phyloP scores from a whole-genome alignment of 2,797 vertebrate species.

The Lepilemur septentrionalis region DNA sequence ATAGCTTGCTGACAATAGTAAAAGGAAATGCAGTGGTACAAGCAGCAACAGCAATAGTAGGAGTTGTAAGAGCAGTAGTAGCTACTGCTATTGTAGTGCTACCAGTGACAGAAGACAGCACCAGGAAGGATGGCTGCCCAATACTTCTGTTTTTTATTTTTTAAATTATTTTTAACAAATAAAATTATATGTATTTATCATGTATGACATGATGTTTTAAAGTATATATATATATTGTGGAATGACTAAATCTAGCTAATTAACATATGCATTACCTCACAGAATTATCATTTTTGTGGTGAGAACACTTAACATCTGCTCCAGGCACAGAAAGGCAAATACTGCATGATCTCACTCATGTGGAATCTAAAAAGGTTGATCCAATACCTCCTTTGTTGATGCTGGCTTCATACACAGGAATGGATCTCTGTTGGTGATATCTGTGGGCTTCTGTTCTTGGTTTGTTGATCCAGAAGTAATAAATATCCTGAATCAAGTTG shows the following conservation, averaged over 20 bases:
- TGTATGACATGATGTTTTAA: background rate
- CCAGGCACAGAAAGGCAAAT: background rate
- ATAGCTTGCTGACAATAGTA: background rate
- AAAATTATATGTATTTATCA: background rate
- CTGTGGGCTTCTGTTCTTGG: background rate
- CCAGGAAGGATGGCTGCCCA: background rate
- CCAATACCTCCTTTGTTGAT: background rate
- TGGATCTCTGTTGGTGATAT: background rate
- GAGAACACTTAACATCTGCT: background rate
- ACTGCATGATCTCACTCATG: background rate
- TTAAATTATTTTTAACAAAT: background rate
- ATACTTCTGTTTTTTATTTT: background rate
- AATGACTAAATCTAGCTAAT: background rate
- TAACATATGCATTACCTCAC: background rate
- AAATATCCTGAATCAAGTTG: background rate
- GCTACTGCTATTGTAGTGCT: accelerated
- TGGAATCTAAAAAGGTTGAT: background rate
- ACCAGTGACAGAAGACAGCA: background rate
- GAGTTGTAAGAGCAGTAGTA: background rate
- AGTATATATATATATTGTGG: background rate
- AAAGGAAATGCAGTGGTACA: background rate
- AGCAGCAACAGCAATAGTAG: background rate
- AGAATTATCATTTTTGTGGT: background rate
- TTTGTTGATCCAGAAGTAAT: background rate
- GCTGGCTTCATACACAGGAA: background rate